A percentile compares a stretch with the other conserved stretches of the same genome.
Evolutionary conservation across 2,113 vertebrate genomes (phyloP).

Genomic region (Cololabis saira): DNA sequence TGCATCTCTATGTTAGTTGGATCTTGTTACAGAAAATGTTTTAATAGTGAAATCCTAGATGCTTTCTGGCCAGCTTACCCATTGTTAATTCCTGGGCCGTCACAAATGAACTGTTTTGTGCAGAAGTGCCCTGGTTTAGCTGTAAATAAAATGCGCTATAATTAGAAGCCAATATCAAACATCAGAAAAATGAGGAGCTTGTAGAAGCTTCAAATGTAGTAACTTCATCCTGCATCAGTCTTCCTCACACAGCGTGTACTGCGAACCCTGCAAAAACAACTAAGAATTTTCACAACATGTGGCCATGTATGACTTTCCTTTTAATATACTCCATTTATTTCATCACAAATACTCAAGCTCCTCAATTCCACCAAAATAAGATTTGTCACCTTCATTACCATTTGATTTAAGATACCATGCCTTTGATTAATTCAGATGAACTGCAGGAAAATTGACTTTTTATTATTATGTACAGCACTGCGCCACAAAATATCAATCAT

Average conservation of each 20-base stretch:
- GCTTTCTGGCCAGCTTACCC: conserved; percentile 12
- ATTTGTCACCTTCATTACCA: conserved; percentile 4
- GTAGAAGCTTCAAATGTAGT: not conserved
- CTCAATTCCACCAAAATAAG: not conserved
- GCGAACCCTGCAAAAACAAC: not conserved
- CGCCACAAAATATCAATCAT: conserved; percentile 23
- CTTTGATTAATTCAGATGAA: not conserved
- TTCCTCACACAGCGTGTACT: not conserved
- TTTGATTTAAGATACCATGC: conserved; percentile 5
- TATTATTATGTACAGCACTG: conserved; percentile 9
- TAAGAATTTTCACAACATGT: not conserved
- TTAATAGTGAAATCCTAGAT: conserved; percentile 35
- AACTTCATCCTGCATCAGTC: not conserved
- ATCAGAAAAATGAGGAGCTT: conserved; percentile 17
- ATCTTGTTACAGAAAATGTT: conserved; percentile 38
- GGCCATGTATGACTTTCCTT: not conserved
- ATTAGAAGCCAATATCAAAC: conserved; percentile 30
- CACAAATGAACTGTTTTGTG: conserved; percentile 50
- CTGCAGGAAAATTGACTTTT: conserved; percentile 30
- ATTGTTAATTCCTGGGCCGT: conserved; percentile 48
- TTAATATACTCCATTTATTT: not conserved
- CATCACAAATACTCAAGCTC: not conserved
- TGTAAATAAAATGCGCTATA: conserved; percentile 48
- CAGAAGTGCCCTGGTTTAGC: conserved; percentile 47
- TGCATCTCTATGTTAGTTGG: conserved; percentile 36